A percentile compares a stretch with the other conserved stretches of the same genome.
Conservation (phyloP, 2,888 invertebrate species). For the Aproaerema taeniolella region DNA sequence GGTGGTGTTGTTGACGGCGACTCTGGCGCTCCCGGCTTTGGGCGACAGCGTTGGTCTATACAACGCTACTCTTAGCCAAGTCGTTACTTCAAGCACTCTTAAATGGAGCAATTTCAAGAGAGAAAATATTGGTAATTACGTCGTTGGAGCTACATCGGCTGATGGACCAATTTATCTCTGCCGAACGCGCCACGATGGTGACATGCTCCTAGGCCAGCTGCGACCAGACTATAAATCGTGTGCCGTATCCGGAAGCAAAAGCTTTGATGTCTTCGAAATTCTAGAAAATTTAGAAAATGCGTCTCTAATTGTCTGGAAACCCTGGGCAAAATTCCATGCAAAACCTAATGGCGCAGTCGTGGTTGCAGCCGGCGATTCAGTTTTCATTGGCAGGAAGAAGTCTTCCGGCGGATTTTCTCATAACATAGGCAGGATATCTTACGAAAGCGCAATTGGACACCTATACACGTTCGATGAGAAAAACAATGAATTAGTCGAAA, state of each 20-base stretch:
- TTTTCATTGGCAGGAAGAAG: conserved; percentile 58
- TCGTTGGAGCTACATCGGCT: conserved; percentile 76
- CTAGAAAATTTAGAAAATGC: conserved; percentile 87
- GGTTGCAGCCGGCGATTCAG: conserved; percentile 57
- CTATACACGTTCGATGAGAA: conserved; percentile 82
- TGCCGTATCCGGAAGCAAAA: conserved; percentile 79
- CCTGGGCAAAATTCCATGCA: conserved; percentile 83
- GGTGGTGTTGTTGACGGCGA: conserved; percentile 54
- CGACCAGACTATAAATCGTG: conserved; percentile 79
- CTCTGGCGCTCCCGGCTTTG: conserved; percentile 44
- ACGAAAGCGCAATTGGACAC: conserved; percentile 81
- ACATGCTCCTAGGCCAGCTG: conserved; percentile 85
- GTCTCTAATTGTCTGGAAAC: conserved; percentile 85
- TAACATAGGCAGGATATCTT: conserved; percentile 84
- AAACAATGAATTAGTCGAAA: conserved; percentile 71
- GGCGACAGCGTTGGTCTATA: conserved; percentile 58
- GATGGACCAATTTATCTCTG: conserved; percentile 83
- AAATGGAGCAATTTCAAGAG: conserved; percentile 81
- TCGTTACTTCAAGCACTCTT: conserved; percentile 87
- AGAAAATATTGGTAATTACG: conserved; percentile 74
- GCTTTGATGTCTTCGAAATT: conserved; percentile 81
- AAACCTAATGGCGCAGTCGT: conserved; percentile 84
- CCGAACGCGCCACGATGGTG: conserved; percentile 82
- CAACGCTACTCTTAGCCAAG: conserved; percentile 77
- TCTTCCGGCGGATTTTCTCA: conserved; percentile 62